Evolutionary conservation across 92 coral and sea anemone species (phyloP).

Genomic region (Bergia puertoricense): DNA sequence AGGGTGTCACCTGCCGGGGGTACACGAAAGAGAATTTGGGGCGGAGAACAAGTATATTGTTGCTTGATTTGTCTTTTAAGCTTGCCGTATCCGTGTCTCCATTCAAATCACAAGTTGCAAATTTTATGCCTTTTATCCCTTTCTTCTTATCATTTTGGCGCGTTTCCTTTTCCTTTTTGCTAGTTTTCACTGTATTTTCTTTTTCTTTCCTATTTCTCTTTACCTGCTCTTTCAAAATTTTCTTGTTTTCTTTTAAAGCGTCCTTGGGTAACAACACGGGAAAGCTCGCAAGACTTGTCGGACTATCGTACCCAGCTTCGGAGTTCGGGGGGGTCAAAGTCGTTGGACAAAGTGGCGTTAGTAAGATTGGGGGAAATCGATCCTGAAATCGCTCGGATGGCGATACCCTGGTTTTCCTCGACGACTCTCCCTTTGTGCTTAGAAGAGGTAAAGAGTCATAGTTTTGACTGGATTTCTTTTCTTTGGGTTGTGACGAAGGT

Average conservation of each 20-base stretch:
- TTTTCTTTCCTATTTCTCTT: background rate
- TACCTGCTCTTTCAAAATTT: background rate
- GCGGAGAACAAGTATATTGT: conserved; percentile 11
- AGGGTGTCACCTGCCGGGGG: conserved; percentile 27
- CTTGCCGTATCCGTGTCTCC: background rate
- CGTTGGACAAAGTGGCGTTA: conserved; percentile 26
- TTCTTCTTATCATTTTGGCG: background rate
- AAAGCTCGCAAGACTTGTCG: background rate
- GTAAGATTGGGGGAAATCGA: conserved; percentile 24
- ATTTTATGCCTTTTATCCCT: background rate
- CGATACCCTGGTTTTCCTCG: background rate
- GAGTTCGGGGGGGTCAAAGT: conserved; percentile 15
- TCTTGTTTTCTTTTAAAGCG: conserved; percentile 13
- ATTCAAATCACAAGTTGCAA: background rate
- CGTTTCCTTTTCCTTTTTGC: background rate
- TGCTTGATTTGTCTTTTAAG: background rate
- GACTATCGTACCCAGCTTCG: conserved; percentile 2
- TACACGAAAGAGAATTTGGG: conserved; percentile 23
- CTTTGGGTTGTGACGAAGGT: conserved; percentile 33
- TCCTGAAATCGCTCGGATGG: conserved; percentile 8
- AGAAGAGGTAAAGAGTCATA: conserved; percentile 25
- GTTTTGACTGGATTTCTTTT: conserved; percentile 31
- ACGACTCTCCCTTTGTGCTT: conserved; percentile 3
- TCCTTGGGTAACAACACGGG: conserved; percentile 20
- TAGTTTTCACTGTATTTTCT: background rate